Percentiles rank a stretch among this genome's conserved stretches.
Conservation (phyloP, 2,888 invertebrate genomes). For the Cantharis rustica region DNA sequence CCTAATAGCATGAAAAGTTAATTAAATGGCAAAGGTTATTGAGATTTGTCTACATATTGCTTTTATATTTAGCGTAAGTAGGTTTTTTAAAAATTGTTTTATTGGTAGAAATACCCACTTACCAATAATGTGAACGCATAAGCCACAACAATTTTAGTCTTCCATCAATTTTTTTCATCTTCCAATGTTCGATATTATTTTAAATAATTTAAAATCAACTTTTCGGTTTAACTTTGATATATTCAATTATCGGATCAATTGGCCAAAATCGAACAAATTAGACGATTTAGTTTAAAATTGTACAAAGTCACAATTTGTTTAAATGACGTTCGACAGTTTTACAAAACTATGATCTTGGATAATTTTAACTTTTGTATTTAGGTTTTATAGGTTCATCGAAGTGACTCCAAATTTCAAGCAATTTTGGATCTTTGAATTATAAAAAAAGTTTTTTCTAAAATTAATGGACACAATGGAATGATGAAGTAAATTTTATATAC, state of each 20-base stretch:
- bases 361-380: background rate
- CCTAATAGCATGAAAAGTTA: conserved; percentile 34
- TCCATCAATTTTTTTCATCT: background rate
- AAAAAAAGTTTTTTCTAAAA: background rate
- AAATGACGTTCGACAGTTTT: background rate
- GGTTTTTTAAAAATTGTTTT: background rate
- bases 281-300: background rate
- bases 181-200: background rate
- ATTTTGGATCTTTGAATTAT: too few relatives aligned
- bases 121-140: background rate
- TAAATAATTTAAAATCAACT: background rate
- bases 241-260: too few relatives aligned
- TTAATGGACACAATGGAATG: background rate
- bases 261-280: background rate
- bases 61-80: background rate
- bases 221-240: too few relatives aligned
- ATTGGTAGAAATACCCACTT: background rate
- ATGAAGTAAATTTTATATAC: background rate
- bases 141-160: background rate
- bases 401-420: too few relatives aligned
- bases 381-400: too few relatives aligned
- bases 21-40: conserved; percentile 33
- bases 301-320: background rate
- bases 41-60: conserved; percentile 16
- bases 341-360: background rate